Percentiles rank a stretch among this genome's conserved stretches.
These are phyloP conservation scores for Drosophila maculinotata DNA, from an alignment of 2,888 invertebrate species.

Conservation along the genomic window DNA sequence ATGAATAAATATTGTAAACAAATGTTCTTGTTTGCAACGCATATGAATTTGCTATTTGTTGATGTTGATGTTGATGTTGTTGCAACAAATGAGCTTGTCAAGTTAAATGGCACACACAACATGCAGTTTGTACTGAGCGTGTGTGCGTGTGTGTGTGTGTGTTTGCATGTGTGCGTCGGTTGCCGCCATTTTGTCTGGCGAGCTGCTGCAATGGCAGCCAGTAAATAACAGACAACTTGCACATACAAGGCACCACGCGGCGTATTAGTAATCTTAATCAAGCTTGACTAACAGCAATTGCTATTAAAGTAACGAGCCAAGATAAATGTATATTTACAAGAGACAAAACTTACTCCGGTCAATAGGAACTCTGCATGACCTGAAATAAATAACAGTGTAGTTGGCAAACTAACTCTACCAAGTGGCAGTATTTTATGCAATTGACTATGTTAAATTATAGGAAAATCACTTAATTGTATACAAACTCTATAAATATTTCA, in stretches of 20 bases:
- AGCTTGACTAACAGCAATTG: conserved; percentile 41
- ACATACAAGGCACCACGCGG: conserved; percentile 58
- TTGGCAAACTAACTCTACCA: conserved; percentile 9
- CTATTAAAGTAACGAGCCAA: conserved; percentile 33
- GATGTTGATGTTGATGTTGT: conserved; percentile 27
- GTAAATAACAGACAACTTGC: conserved; percentile 60
- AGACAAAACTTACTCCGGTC: conserved; percentile 2
- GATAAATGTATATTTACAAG: conserved; percentile 29
- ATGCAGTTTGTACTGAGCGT: conserved; percentile 3
- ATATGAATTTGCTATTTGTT: conserved; percentile 46
- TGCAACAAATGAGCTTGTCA: conserved; percentile 75
- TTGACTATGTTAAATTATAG: not conserved
- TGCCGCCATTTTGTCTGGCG: conserved; percentile 77
- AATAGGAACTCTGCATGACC: conserved; percentile 12
- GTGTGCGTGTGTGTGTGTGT: conserved; percentile 4
- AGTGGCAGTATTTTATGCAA: not conserved
- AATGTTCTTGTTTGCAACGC: conserved; percentile 70
- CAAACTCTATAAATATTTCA: not conserved
- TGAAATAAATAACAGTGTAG: conserved; percentile 17
- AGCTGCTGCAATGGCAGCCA: conserved; percentile 64
- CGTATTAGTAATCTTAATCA: conserved; percentile 70
- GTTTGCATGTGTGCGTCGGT: conserved; percentile 9
- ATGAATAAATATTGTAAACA: conserved; percentile 71
- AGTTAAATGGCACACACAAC: conserved; percentile 69
- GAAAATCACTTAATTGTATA: not conserved